Evolutionary conservation across 2,113 vertebrate genomes (phyloP).

Genomic region (Todiramphus saurophagus): DNA sequence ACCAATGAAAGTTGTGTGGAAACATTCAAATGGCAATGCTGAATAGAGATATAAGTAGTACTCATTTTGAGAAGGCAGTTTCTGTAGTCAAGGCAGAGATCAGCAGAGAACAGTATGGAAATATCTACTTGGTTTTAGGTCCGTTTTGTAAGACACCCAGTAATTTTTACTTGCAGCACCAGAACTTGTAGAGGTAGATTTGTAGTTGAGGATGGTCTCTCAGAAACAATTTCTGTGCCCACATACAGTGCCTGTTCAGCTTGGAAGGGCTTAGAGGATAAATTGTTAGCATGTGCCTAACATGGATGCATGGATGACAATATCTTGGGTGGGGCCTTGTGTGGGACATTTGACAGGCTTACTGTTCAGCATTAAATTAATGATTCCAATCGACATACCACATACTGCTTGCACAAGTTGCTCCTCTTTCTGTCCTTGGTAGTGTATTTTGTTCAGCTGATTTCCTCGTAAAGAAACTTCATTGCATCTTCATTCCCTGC

Average conservation of each 20-base stretch:
- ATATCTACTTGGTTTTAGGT: background rate
- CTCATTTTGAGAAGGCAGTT: background rate
- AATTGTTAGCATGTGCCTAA: background rate
- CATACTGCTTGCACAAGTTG: background rate
- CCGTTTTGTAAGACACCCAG: background rate
- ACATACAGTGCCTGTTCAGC: background rate
- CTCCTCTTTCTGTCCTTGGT: background rate
- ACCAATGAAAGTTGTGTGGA: background rate
- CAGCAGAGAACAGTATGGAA: background rate
- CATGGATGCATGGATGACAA: rapidly evolving
- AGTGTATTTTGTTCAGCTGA: background rate
- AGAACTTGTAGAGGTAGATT: background rate
- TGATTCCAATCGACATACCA: background rate
- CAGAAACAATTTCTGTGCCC: background rate
- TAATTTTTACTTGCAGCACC: background rate
- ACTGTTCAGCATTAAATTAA: background rate
- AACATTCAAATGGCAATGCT: background rate
- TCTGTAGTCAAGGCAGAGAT: background rate
- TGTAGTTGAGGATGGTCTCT: background rate
- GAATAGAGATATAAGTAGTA: background rate
- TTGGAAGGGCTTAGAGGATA: background rate
- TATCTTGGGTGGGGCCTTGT: background rate
- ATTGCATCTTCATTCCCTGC: background rate
- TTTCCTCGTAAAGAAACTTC: background rate
- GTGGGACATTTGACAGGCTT: background rate